These are phyloP conservation scores for Dynastes grantii DNA, from an alignment of 2,888 invertebrate species.

Conservation along the genomic window DNA sequence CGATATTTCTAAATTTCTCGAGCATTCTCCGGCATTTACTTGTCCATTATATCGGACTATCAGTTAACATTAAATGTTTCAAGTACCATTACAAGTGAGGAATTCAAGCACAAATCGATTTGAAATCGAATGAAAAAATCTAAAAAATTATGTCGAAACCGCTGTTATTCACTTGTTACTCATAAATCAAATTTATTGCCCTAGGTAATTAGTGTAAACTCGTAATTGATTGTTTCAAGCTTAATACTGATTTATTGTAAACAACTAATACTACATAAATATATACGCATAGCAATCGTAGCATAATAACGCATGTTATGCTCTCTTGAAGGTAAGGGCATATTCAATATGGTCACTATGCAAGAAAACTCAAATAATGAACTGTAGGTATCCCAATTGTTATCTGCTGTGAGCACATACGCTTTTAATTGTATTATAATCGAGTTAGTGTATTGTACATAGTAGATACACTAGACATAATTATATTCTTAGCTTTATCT, in stretches of 20 bases:
- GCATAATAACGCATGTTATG: neutral
- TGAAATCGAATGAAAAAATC: slow-evolving; percentile 58
- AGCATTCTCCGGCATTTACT: neutral
- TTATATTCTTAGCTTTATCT: no score
- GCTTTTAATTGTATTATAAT: no score
- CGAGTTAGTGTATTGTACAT: no score
- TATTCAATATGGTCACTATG: no score
- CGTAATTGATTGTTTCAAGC: slow-evolving; percentile 64
- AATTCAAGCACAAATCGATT: slow-evolving; percentile 56
- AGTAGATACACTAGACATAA: no score
- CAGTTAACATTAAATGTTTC: slow-evolving; percentile 14
- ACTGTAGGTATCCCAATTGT: no score
- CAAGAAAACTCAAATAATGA: no score
- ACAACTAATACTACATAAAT: slow-evolving; percentile 52
- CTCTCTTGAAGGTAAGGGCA: neutral
- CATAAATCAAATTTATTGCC: slow-evolving; percentile 66
- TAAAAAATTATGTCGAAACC: slow-evolving; percentile 64
- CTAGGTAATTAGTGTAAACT: slow-evolving; percentile 66
- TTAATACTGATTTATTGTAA: slow-evolving; percentile 66
- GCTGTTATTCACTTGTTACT: slow-evolving; percentile 64
- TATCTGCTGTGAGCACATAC: no score
- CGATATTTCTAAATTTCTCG: slow-evolving; percentile 3
- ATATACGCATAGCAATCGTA: neutral
- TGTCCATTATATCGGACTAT: neutral
- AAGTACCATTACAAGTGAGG: neutral